These are phyloP conservation scores for Torymus aiolomorphi DNA, from an alignment of 2,888 invertebrate species.

Conservation along the genomic window DNA sequence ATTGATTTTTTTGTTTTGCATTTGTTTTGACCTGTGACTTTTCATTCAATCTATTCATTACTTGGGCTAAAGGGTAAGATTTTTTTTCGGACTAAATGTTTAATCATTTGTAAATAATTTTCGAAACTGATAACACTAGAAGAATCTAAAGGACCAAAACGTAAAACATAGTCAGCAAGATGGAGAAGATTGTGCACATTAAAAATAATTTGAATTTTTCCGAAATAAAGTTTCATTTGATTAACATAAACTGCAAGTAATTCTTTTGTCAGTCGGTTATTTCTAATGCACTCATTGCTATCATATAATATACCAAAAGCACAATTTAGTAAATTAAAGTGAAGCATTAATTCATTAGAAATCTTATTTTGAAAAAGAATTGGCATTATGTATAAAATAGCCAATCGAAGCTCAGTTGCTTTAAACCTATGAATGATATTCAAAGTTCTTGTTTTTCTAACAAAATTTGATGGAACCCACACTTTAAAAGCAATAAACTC, in stretches of 20 bases:
- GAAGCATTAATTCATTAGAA: conserved; percentile 48
- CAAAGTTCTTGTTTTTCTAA: conserved; percentile 32
- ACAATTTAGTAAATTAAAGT: conserved; percentile 61
- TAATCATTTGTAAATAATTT: conserved; percentile 57
- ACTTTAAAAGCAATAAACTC: neutral
- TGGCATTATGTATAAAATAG: conserved; percentile 64
- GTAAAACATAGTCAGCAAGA: conserved; percentile 38
- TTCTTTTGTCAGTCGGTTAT: conserved; percentile 59
- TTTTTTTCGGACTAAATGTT: conserved; percentile 35
- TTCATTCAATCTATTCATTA: conserved; percentile 41
- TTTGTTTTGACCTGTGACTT: neutral
- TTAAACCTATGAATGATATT: conserved; percentile 61
- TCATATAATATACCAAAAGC: conserved; percentile 59
- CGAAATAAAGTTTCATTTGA: conserved; percentile 61
- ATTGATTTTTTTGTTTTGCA: neutral
- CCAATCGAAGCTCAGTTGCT: conserved; percentile 64
- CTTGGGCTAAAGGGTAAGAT: conserved; percentile 30
- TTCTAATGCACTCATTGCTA: conserved; percentile 54
- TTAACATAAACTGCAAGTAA: conserved; percentile 60
- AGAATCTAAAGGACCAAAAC: conserved; percentile 39
- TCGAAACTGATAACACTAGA: conserved; percentile 57
- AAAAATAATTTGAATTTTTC: conserved; percentile 58
- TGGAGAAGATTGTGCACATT: conserved; percentile 62
- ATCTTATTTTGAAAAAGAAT: conserved; percentile 59
- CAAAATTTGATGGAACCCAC: conserved; percentile 22